Conservation (phyloP, 2,797 vertebrate species). For the Acanthiza pusilla region DNA sequence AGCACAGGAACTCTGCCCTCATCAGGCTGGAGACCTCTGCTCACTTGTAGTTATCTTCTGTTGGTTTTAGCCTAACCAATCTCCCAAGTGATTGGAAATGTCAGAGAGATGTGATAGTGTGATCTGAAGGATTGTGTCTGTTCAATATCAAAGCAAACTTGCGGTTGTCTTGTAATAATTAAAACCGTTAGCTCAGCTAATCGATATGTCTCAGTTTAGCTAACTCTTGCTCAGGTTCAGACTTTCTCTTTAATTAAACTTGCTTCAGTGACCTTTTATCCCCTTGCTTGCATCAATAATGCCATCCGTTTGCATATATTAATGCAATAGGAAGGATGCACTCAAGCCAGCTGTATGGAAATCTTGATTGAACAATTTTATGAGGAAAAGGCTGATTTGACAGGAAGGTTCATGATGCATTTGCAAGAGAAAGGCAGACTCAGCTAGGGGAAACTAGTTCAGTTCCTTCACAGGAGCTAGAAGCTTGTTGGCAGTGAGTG, state of each 20-base stretch:
- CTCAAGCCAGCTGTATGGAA: not conserved
- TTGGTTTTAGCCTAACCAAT: not conserved
- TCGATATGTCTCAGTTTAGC: not conserved
- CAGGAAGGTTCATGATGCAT: not conserved
- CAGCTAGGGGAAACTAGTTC: not conserved
- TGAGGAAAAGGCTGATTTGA: not conserved
- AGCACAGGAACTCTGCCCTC: not conserved
- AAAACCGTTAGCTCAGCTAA: not conserved
- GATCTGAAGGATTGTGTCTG: not conserved
- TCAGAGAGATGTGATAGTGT: not conserved
- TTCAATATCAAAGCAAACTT: not conserved
- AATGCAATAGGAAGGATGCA: not conserved
- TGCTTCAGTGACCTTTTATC: constrained; percentile 11
- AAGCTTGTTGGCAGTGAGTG: not conserved
- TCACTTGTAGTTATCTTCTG: not conserved
- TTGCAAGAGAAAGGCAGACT: not conserved
- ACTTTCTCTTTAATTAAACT: constrained; percentile 21
- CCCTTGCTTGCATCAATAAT: not conserved
- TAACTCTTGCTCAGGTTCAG: constrained; percentile 2
- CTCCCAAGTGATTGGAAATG: not conserved
- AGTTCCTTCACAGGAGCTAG: not conserved
- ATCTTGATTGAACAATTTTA: not conserved
- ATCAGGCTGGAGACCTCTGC: not conserved
- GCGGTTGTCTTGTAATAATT: constrained; percentile 16
- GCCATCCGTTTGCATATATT: not conserved